Conservation (phyloP, 2,797 vertebrate genomes). For the Phaenicophaeus curvirostris region DNA sequence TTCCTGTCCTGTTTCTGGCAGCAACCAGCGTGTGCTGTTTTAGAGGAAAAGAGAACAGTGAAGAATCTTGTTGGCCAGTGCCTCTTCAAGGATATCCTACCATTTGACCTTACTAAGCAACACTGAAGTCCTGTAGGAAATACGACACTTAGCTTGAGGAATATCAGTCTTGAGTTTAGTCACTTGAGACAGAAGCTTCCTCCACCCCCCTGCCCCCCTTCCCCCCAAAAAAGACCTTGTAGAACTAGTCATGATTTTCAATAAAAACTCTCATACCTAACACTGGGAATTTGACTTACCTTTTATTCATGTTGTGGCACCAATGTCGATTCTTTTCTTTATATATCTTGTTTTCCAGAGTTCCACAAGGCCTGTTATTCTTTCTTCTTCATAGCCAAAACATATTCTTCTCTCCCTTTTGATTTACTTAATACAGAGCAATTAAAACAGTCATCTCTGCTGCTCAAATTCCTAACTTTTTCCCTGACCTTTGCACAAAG, state of each 20-base stretch:
- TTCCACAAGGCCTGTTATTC: not conserved
- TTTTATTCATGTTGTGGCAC: not conserved
- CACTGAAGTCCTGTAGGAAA: not conserved
- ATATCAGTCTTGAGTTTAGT: not conserved
- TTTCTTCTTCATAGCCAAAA: not conserved
- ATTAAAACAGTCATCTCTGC: not conserved
- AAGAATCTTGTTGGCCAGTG: not conserved
- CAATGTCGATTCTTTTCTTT: not conserved
- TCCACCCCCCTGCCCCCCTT: too few species aligned
- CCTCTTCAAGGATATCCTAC: not conserved
- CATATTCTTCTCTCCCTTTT: not conserved
- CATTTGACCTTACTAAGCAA: not conserved
- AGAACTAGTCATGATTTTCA: not conserved
- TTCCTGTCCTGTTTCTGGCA: not conserved
- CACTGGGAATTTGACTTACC: not conserved
- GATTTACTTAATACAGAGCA: not conserved
- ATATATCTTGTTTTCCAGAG: not conserved
- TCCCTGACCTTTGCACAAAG: not conserved
- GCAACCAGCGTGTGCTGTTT: not conserved
- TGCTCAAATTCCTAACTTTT: not conserved
- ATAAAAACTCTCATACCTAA: not conserved
- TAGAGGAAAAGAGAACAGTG: not conserved
- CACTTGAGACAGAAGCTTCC: not conserved
- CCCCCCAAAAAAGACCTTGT: not conserved
- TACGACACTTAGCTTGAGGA: not conserved